phyloP scores from a whole-genome alignment of 35 echinoderm and acorn worm genomes.

The Ptychodera flava region DNA sequence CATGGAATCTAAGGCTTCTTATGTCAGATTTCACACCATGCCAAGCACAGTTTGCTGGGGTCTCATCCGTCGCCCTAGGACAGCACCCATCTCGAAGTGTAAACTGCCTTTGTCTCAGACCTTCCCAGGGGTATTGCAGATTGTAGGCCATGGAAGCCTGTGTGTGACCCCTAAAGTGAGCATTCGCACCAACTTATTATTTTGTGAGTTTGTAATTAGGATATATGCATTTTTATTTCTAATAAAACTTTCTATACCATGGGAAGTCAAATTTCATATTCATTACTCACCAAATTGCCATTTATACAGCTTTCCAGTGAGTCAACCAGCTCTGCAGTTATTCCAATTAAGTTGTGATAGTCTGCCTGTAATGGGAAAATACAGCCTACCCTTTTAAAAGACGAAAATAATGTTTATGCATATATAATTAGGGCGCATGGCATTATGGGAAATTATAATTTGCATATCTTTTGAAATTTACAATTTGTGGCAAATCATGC shows the following conservation, averaged over 20 bases:
- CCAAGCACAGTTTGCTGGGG: constrained; percentile 1
- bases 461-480: no score
- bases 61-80: background rate
- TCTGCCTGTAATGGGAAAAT: constrained; percentile 47
- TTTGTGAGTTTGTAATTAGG: background rate
- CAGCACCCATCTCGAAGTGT: constrained; percentile 4
- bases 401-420: no score
- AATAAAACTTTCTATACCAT: background rate
- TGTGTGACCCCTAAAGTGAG: constrained; percentile 16
- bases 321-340: constrained; percentile 94
- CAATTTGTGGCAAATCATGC: no score
- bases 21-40: background rate
- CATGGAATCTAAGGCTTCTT: background rate
- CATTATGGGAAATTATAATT: background rate
- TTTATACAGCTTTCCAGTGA: constrained; percentile 93
- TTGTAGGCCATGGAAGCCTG: background rate
- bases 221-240: background rate
- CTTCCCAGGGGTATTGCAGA: constrained; percentile 5
- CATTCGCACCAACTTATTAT: constrained; percentile 1
- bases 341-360: constrained; percentile 96
- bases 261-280: constrained; percentile 14
- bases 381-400: no score
- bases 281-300: constrained; percentile 60
- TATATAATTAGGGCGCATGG: background rate
- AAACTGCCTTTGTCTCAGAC: constrained; percentile 17